Evolutionary conservation across 2,888 invertebrate species (phyloP), one percentile per base, ranked within the genome.

Genomic region (Drosophila mettleri): DNA sequence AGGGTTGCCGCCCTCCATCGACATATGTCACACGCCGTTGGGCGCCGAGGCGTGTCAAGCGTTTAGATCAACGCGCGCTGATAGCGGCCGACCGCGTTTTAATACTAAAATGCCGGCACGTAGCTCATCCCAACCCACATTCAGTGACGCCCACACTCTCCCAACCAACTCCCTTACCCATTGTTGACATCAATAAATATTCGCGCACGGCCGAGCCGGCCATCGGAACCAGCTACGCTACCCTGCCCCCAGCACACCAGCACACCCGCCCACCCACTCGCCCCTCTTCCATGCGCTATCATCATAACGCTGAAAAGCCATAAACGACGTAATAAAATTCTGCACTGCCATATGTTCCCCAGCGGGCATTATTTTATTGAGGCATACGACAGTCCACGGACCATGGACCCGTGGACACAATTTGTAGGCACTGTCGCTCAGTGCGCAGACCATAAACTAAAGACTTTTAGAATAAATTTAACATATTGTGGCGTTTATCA

Each of bases 301-400:
- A 78, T 87, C 79, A 86, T 82, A 78, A 78, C 71, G 78, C 78
- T 80, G 83, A 79, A 88, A 86, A 82, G 86, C 88, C 84, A 88
- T 88, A 86, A 86, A 88, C 86, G 88, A 78, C 78, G 80, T 82
- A 86, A 86, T 86, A 86, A 86, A 86, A 86, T 88, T 88, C 86
- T 84, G 88, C 85, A 88, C 77, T 79, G 82, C 86, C 86, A 88
- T 86, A 86, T 86, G 86, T 88, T 88, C 85, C 86, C 88, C 87
- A 88, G 88, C 87, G 86, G 86, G 86, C 78, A 88, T 87, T 88
- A 83, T 85, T 86, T 85, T 85, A 88, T 85, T 83, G 80, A 72
- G 69, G 74, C 65, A 64, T 65, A 66, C 70, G 48, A 48, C 48
- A 31, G 31, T 53, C 54, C 39, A n/a, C n/a, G n/a, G 20, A 20